phyloP scores from a whole-genome alignment of 2,797 vertebrate species.

The Molossus alvarezi region DNA sequence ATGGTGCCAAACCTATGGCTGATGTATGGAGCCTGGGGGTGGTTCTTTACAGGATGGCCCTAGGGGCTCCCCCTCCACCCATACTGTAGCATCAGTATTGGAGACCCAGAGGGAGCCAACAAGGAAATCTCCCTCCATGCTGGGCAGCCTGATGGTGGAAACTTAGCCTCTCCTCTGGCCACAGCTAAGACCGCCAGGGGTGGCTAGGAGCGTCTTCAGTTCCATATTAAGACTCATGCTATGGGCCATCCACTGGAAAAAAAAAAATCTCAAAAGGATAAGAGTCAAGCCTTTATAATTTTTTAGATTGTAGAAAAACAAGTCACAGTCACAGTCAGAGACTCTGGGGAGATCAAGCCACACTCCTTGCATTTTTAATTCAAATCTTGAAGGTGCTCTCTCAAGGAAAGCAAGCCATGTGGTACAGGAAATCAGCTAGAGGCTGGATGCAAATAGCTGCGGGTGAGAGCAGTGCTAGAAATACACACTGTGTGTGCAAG shows the following conservation, averaged over 20 bases:
- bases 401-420: background rate
- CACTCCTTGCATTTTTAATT: background rate
- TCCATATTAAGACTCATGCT: background rate
- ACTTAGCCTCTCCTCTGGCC: background rate
- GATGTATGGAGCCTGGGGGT: background rate
- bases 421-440: too few relatives aligned
- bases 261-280: too few relatives aligned
- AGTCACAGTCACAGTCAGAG: background rate
- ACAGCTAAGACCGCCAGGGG: background rate
- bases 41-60: background rate
- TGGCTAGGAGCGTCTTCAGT: background rate
- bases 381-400: background rate
- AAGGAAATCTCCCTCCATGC: background rate
- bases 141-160: background rate
- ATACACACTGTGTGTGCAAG: background rate
- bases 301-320: background rate
- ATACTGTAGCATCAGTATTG: background rate
- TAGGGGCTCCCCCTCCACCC: background rate
- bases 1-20: background rate
- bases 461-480: too few relatives aligned
- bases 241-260: background rate
- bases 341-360: background rate
- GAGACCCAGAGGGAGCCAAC: background rate
- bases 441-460: too few relatives aligned
- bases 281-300: too few relatives aligned